Evolutionary conservation across 1,140 invertebrate species (phyloP), one percentile per base, ranked within the genome.

Genomic region (Drosophila fuyamai): DNA sequence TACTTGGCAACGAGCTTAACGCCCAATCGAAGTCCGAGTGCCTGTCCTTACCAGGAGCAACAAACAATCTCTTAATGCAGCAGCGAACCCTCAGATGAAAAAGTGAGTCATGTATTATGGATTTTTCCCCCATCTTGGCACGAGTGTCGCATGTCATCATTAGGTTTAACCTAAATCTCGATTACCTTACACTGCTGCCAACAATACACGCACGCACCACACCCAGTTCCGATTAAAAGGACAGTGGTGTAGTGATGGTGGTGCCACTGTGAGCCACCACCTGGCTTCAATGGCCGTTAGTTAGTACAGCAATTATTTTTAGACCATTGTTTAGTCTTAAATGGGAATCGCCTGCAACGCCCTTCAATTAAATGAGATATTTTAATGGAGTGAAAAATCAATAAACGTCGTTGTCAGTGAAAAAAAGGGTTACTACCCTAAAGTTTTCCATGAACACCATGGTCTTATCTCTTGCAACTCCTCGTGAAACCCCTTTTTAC

Each of bases 101-200:
- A 48, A 60, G 76, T 89, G 84, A 89, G 29, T 89, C 84, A 89
- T 89, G 32, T 48, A 70, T 32, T 89, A 89, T 89, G 74, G 84
- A 89, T 89, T 79, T 89, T 89, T 79, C 36, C 68, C 66, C 70
- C 60, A 73, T 76, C 83, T 72, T 67, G 61, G 29, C 50, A 46
- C 59, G 55, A 88, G 82, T 89, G 84, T 89, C 81, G 84, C 84
- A 89, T 89, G 84, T 89, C 84, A 89, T 89, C 84, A 88, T 88
- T 81, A 81, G 73, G 73, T 81, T 78, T 89, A 89, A 89, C 84
- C 84, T 84, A 89, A 89, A 89, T 86, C 83, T 88, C 55, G 62
- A 82, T 76, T 88, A 88, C 81, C 81, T 81, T 81, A 73, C 62
- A 61, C 70, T 61, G 59, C 53, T 62, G 43, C 43, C 58, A 63